These are phyloP conservation scores for Plutella xylostella DNA, from an alignment of 2,888 invertebrate species.

Conservation along the genomic window DNA sequence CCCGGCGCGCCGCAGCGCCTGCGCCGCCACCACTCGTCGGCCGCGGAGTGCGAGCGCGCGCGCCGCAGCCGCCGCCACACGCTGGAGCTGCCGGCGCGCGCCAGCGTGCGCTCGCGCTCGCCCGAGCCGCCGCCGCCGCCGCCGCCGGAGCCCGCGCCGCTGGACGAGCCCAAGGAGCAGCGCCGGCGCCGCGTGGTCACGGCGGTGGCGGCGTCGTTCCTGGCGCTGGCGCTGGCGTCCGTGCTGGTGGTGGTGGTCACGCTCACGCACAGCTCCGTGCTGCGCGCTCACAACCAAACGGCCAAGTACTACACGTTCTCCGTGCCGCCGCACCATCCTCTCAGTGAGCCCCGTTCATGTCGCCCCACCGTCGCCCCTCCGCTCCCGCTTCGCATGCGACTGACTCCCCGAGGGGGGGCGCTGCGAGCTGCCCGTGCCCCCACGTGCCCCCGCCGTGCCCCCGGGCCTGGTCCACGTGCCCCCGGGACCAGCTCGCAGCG, in stretches of 20 bases:
- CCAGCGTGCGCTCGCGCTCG: conserved; percentile 54
- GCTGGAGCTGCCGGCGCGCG: conserved; percentile 53
- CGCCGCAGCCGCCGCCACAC: conserved; percentile 57
- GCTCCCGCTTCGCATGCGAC: conserved; percentile 69
- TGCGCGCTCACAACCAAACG: conserved; percentile 72
- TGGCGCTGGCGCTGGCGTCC: conserved; percentile 79
- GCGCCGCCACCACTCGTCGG: conserved; percentile 61
- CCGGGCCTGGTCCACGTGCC: conserved; percentile 23
- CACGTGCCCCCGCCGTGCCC: conserved; percentile 53
- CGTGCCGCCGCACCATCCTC: conserved; percentile 71
- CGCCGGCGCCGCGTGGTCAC: conserved; percentile 77
- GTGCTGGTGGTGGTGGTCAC: conserved; percentile 83
- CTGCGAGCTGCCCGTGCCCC: conserved; percentile 59
- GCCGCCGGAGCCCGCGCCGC: conserved; percentile 55
- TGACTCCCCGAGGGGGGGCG: conserved; percentile 66
- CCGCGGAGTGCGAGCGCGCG: conserved; percentile 61
- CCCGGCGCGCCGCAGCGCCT: conserved; percentile 58
- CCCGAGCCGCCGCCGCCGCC: conserved; percentile 50
- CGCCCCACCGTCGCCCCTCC: conserved; percentile 70
- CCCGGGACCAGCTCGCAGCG: background rate
- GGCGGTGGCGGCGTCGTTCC: conserved; percentile 77
- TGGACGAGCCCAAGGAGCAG: conserved; percentile 73
- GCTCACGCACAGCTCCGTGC: conserved; percentile 77
- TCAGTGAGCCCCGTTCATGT: conserved; percentile 72
- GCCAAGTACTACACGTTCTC: conserved; percentile 76